Base-by-base conservation (phyloP, 2,113 vertebrate species). In the Labeo catla region DNA sequence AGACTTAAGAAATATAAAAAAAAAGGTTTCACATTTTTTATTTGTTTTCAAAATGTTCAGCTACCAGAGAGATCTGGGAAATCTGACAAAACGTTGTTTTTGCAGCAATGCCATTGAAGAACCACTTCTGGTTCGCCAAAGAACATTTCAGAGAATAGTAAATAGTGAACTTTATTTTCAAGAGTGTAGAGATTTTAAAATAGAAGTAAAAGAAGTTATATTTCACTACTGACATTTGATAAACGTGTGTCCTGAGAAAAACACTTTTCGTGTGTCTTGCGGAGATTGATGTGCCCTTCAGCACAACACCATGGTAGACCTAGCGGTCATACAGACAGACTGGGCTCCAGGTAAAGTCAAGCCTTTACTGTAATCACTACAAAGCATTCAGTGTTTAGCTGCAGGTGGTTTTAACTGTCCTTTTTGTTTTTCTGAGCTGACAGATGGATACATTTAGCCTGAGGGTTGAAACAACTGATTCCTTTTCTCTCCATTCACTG, bases 271-370 rank as follows among this genome's bases (percentile, higher is more conserved):
- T 66, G 77, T 61, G 72, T 50, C 28, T 39, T 36, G 4, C 36
- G 63, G 61, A 45, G 68, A 86, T 36, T 12, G 85, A 86, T 34
- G 3, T 84, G 66, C 54, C 87, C 85, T 74, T 76, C 36, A 63
- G 57, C 49, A 36, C n/a, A 81, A 73, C 34, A 16, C 36, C 47
- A 28, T 47, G 52, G 49, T 76, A 73, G 13, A 82, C 85, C 23
- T 34, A 34, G 65, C 4, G 7, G 34, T 65, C 52, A 45, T 10
- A 19, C 13, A 81, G 77, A 86, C 39, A 86, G 65, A 73, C 84
- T 73, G 84, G n/a, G 81, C 81, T 79, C 16, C 81, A 76, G 66
- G 76, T 86, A 88, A 83, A 78, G 10, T 49, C 13, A 72, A 81
- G 23, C 28, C 28, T 28, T 11, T 47, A 59, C 76, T 70, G 76